These are phyloP conservation scores for Tretioscincus oriximinensis DNA, from an alignment of 2,113 vertebrate genomes.

Conservation along the genomic window DNA sequence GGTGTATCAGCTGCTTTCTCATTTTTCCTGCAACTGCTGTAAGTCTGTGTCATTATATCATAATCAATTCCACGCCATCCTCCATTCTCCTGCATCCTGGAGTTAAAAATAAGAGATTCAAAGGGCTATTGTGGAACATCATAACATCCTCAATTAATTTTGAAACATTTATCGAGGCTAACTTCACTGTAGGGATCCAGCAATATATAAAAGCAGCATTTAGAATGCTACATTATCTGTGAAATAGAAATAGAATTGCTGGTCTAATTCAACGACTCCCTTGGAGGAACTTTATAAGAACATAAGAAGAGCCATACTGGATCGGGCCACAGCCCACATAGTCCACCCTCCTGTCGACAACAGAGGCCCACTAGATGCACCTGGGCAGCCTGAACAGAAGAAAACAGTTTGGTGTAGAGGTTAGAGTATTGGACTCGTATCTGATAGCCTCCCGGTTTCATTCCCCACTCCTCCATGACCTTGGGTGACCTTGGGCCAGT, in stretches of 20 bases:
- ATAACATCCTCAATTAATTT: not conserved
- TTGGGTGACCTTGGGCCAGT: too few species aligned
- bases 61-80: not conserved
- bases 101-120: not conserved
- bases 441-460: too few species aligned
- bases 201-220: not conserved
- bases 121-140: not conserved
- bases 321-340: too few species aligned
- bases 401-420: too few species aligned
- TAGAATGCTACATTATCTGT: not conserved
- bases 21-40: not conserved
- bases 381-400: too few species aligned
- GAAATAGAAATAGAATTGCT: not conserved
- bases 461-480: too few species aligned
- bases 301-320: too few species aligned
- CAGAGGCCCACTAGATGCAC: too few species aligned
- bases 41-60: not conserved
- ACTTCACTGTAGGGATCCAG: not conserved
- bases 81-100: not conserved
- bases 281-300: not conserved
- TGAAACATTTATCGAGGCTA: not conserved
- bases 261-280: not conserved
- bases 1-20: too few species aligned
- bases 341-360: too few species aligned
- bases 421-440: too few species aligned